Evolutionary conservation across 2,888 invertebrate genomes (phyloP).

Genomic region (Drosophila atripex): DNA sequence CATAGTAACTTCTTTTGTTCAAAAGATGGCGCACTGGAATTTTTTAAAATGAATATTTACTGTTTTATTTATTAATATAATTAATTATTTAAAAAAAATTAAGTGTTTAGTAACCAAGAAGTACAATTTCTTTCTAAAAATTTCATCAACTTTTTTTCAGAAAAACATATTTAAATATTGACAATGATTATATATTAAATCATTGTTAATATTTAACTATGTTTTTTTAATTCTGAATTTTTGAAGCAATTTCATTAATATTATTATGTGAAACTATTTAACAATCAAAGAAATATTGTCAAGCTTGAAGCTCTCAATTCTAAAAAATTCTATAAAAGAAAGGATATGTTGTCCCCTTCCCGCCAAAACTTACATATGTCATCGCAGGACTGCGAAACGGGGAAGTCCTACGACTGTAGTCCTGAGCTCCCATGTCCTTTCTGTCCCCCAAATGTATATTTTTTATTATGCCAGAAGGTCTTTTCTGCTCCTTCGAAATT

Average conservation of each 20-base stretch:
- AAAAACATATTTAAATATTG: no score
- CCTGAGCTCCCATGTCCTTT: constrained; percentile 1
- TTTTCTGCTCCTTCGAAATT: constrained; percentile 62
- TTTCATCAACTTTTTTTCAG: no score
- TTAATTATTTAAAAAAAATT: no score
- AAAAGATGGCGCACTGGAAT: neutral
- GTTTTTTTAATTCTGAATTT: no score
- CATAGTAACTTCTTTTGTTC: neutral
- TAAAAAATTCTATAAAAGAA: neutral
- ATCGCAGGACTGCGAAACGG: constrained; percentile 22
- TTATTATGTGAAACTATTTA: no score
- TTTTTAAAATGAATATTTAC: neutral
- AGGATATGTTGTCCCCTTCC: neutral
- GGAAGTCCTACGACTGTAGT: constrained; percentile 63
- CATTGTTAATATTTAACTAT: no score
- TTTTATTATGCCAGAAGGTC: constrained; percentile 49
- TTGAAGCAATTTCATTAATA: neutral
- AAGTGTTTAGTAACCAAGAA: no score
- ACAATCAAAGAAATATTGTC: neutral
- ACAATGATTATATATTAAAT: no score
- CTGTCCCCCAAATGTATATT: constrained; percentile 25
- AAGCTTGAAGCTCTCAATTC: neutral
- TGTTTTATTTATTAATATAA: neutral
- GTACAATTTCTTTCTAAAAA: no score
- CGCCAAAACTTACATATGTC: constrained; percentile 38